phyloP scores from a whole-genome alignment of 2,888 invertebrate genomes.

The Masnerella sp. region DNA sequence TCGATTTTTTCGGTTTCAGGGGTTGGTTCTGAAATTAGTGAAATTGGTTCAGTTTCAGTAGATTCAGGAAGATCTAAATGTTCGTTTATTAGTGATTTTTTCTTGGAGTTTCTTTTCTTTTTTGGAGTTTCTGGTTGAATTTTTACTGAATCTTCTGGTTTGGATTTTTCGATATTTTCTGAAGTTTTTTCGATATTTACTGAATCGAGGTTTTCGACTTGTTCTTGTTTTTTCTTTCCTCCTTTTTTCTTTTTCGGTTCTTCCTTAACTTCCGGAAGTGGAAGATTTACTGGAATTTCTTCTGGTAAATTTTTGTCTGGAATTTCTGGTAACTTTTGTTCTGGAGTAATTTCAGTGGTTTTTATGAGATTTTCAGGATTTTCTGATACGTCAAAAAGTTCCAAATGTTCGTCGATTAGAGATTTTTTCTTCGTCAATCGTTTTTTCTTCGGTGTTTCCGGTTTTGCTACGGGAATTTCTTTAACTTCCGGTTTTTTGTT shows the following conservation, averaged over 20 bases:
- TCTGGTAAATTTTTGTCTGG: too few species aligned
- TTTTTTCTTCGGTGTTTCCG: slow-evolving; percentile 4
- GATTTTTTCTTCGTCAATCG: slow-evolving; percentile 8
- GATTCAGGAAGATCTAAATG: slow-evolving; percentile 4
- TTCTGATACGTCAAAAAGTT: neutral
- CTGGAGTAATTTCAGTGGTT: neutral
- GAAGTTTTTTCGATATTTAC: too few species aligned
- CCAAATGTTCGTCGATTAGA: slow-evolving; percentile 10
- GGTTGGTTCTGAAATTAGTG: neutral
- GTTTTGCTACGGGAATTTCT: neutral
- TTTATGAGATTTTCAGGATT: neutral
- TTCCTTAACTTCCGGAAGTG: too few species aligned
- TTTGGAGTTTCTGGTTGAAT: slow-evolving; percentile 50
- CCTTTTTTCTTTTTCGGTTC: too few species aligned
- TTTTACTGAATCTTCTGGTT: slow-evolving; percentile 34
- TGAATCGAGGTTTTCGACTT: too few species aligned
- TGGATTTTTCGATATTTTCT: too few species aligned
- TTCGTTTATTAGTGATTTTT: slow-evolving; percentile 61
- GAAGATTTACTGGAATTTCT: too few species aligned
- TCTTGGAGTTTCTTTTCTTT: slow-evolving; percentile 64
- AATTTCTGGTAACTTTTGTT: too few species aligned
- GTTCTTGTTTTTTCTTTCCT: too few species aligned
- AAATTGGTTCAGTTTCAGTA: slow-evolving; percentile 5
- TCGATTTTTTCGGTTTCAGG: neutral
- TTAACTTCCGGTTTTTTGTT: too few species aligned